phyloP scores from a whole-genome alignment of 1,140 invertebrate species.

The Bombus affinis region DNA sequence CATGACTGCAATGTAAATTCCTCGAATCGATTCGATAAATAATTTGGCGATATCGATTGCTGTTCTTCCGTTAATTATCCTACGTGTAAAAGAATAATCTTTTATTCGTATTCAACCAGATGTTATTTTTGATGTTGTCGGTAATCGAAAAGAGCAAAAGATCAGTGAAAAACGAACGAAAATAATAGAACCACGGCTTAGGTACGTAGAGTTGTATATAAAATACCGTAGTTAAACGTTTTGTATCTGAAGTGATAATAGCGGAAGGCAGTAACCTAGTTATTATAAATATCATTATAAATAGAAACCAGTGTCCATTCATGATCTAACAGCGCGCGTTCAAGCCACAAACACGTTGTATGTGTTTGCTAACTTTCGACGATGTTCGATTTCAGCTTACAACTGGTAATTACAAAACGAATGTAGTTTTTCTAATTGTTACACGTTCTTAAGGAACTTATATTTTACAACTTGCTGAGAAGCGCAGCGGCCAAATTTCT shows the following conservation, averaged over 20 bases:
- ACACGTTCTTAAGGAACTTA: too few relatives aligned
- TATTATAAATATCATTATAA: not conserved
- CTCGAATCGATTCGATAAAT: slow-evolving; percentile 1
- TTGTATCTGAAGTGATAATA: not conserved
- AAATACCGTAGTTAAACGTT: not conserved
- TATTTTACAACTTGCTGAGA: too few relatives aligned
- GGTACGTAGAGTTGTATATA: not conserved
- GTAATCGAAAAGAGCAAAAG: not conserved
- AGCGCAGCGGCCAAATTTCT: too few relatives aligned
- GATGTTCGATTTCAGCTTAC: too few relatives aligned
- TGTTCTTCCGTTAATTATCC: not conserved
- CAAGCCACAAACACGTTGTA: not conserved
- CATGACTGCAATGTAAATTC: slow-evolving; percentile 47
- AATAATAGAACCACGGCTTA: not conserved
- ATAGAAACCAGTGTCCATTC: not conserved
- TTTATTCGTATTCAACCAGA: too few relatives aligned
- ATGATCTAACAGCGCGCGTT: too few relatives aligned
- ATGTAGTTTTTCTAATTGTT: too few relatives aligned
- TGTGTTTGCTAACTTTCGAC: too few relatives aligned
- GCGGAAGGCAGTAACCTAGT: not conserved
- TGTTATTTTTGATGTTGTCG: too few relatives aligned
- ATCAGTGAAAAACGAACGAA: not conserved
- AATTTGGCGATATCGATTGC: not conserved
- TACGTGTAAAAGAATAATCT: not conserved
- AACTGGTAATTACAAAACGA: too few relatives aligned